These are phyloP conservation scores for Cyrtodaria siliqua DNA, from an alignment of 2,888 invertebrate genomes.

Conservation along the genomic window DNA sequence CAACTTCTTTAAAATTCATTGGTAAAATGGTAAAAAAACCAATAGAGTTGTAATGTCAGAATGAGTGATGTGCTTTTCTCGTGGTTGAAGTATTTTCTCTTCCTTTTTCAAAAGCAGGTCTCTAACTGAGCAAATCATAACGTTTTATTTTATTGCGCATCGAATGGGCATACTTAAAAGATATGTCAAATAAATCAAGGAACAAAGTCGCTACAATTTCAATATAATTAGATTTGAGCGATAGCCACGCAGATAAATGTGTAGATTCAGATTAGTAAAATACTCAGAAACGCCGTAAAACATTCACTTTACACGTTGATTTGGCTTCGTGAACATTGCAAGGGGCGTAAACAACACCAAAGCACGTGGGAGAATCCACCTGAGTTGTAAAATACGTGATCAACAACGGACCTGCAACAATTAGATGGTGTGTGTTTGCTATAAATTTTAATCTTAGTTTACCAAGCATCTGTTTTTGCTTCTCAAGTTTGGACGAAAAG, in stretches of 20 bases:
- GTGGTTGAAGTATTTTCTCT: too few relatives aligned
- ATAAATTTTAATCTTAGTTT: slow-evolving; percentile 15
- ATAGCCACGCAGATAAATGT: slow-evolving; percentile 28
- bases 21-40: too few relatives aligned
- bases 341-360: slow-evolving; percentile 6
- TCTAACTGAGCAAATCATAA: too few relatives aligned
- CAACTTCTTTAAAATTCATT: too few relatives aligned
- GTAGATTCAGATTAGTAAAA: slow-evolving; percentile 22
- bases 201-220: slow-evolving; percentile 35
- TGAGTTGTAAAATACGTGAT: background rate
- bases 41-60: too few relatives aligned
- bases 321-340: slow-evolving; percentile 10
- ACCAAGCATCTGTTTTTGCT: slow-evolving; percentile 14
- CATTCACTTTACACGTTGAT: slow-evolving; percentile 18
- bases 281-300: slow-evolving; percentile 17
- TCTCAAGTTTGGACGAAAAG: slow-evolving; percentile 4
- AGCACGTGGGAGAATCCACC: slow-evolving; percentile 17
- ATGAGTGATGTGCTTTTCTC: too few relatives aligned
- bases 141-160: slow-evolving; percentile 6
- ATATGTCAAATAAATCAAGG: slow-evolving; percentile 42
- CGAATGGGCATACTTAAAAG: slow-evolving; percentile 14
- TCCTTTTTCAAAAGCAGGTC: too few relatives aligned
- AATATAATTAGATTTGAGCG: slow-evolving; percentile 40
- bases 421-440: slow-evolving; percentile 13
- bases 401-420: background rate